A percentile compares a stretch with the other conserved stretches of the same genome.
These are phyloP conservation scores for Rhynchopsitta pachyrhyncha DNA, from an alignment of 2,113 vertebrate genomes.

Conservation along the genomic window DNA sequence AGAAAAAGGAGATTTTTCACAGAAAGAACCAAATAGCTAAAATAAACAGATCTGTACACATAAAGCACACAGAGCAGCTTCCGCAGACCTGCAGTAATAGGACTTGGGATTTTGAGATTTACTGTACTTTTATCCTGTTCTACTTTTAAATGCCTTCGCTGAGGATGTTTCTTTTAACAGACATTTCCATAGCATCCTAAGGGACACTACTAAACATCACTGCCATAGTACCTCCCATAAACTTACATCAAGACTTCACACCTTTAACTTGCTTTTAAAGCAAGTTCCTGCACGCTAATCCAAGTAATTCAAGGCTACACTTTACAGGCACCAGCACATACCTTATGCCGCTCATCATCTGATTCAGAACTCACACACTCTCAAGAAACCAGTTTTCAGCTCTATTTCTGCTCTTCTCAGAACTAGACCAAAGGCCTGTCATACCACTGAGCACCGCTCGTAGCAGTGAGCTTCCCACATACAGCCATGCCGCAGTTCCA, in stretches of 20 bases:
- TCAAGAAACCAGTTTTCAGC: neutral
- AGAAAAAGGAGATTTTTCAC: neutral
- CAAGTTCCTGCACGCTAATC: neutral
- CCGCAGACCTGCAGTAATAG: rapidly evolving
- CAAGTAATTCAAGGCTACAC: neutral
- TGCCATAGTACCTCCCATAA: neutral
- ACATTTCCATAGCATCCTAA: rapidly evolving
- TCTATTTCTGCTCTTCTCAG: neutral
- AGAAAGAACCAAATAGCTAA: neutral
- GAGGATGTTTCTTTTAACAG: neutral
- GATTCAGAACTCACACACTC: neutral
- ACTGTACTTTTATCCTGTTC: neutral
- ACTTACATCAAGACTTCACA: neutral
- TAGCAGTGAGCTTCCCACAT: neutral
- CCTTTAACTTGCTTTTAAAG: neutral
- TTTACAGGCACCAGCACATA: neutral
- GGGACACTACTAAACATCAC: neutral
- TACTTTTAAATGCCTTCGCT: neutral
- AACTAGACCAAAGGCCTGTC: neutral
- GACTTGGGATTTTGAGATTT: neutral
- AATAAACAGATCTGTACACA: neutral
- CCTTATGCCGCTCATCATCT: neutral
- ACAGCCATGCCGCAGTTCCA: rapidly evolving
- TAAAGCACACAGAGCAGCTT: neutral
- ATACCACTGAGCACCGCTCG: rapidly evolving